These are phyloP conservation scores for Parapsyche elsis DNA, from an alignment of 1,140 invertebrate genomes.

Conservation along the genomic window DNA sequence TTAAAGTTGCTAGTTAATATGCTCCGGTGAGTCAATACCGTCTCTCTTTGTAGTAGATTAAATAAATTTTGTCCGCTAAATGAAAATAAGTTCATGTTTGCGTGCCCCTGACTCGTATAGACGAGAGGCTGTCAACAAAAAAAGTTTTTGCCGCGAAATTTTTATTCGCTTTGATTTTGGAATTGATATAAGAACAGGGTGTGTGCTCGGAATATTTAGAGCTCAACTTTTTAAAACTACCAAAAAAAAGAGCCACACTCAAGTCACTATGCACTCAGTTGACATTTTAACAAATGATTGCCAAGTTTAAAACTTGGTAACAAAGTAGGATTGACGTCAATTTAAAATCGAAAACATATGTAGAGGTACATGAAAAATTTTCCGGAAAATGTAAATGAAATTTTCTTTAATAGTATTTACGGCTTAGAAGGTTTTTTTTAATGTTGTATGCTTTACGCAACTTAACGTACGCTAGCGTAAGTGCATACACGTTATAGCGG, in stretches of 20 bases:
- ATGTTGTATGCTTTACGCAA: too few species aligned
- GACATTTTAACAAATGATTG: too few species aligned
- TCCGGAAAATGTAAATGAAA: background rate
- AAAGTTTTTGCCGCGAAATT: slow-evolving; percentile 17
- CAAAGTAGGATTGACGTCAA: background rate
- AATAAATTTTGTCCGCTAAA: slow-evolving; percentile 1
- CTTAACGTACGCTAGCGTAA: too few species aligned
- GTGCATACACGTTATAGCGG: too few species aligned
- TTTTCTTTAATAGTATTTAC: too few species aligned
- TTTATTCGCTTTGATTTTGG: slow-evolving; percentile 42
- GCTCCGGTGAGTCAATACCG: too few species aligned
- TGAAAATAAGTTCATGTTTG: background rate
- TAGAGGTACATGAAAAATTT: background rate
- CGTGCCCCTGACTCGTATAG: background rate
- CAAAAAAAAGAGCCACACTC: slow-evolving; percentile 4
- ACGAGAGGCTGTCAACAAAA: slow-evolving; percentile 39
- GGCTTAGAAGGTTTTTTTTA: too few species aligned
- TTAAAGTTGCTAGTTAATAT: too few species aligned
- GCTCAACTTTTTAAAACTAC: background rate
- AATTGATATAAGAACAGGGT: slow-evolving; percentile 40
- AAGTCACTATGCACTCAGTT: too few species aligned
- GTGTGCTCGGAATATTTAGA: slow-evolving; percentile 26
- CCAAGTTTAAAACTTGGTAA: too few species aligned
- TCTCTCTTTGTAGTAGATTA: too few species aligned
- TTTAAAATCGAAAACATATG: background rate